Evolutionary conservation across 2,888 invertebrate species (phyloP).

Genomic region (Chelonus formosanus): DNA sequence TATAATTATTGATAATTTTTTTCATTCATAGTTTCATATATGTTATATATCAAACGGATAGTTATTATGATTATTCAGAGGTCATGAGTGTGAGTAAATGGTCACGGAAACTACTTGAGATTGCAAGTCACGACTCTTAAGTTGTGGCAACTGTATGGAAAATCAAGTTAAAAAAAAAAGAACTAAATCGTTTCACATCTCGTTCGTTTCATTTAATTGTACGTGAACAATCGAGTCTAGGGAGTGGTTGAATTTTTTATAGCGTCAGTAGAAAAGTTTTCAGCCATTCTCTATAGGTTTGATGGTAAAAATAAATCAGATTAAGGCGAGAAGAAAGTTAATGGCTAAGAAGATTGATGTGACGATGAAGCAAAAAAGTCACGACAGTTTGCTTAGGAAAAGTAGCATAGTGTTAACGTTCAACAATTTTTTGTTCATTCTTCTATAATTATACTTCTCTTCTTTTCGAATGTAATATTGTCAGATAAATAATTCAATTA

Average conservation of each 20-base stretch:
- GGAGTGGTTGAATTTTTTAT: background rate
- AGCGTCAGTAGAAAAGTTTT: background rate
- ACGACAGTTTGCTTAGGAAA: background rate
- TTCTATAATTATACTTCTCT: background rate
- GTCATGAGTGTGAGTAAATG: slow-evolving; percentile 5
- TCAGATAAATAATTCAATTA: no score
- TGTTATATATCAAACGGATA: background rate
- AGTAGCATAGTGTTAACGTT: background rate
- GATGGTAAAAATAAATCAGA: slow-evolving; percentile 8
- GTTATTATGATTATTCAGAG: slow-evolving; percentile 1
- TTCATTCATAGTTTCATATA: background rate
- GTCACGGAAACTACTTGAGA: slow-evolving; percentile 7
- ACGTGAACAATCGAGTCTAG: slow-evolving; percentile 1
- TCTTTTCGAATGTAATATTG: no score
- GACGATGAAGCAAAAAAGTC: slow-evolving; percentile 4
- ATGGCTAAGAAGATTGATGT: slow-evolving; percentile 2
- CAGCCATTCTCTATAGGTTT: background rate
- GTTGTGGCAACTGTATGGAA: background rate
- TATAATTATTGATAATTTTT: background rate
- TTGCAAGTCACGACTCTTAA: slow-evolving; percentile 6
- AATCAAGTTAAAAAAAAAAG: background rate
- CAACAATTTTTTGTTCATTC: background rate
- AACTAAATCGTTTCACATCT: background rate
- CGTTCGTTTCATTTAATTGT: background rate
- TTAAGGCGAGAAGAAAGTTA: slow-evolving; percentile 4